These are phyloP conservation scores for Temnothorax rugatulus DNA, from an alignment of 2,888 invertebrate species.

Conservation along the genomic window DNA sequence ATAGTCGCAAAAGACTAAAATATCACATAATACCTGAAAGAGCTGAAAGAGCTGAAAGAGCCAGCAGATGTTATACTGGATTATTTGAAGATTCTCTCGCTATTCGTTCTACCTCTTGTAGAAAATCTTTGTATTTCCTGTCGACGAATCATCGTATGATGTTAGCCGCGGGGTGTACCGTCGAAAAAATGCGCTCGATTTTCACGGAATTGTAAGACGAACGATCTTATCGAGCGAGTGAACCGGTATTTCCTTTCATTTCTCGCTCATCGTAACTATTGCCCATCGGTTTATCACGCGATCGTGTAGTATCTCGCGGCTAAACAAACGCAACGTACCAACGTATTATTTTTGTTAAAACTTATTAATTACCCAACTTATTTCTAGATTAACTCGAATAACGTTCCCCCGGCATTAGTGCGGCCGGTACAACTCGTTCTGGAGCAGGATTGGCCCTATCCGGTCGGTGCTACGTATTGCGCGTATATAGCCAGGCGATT, in stretches of 20 bases:
- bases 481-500: conserved; percentile 66
- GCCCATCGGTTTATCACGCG: neutral
- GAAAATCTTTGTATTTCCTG: conserved; percentile 1
- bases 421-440: neutral
- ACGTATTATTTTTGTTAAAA: neutral
- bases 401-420: neutral
- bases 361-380: conserved; percentile 2
- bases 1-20: conserved; percentile 7
- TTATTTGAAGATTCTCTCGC: conserved; percentile 23
- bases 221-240: neutral
- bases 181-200: conserved; percentile 21
- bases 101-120: neutral
- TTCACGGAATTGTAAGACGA: neutral
- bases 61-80: neutral
- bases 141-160: neutral
- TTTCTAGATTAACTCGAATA: conserved; percentile 1
- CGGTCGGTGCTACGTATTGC: conserved; percentile 27
- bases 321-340: neutral
- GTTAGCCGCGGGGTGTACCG: neutral
- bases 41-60: neutral
- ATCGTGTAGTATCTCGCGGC: neutral
- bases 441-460: neutral
- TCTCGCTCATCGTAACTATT: neutral
- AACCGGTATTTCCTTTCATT: neutral
- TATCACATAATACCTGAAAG: neutral